Base-by-base conservation (phyloP, 2,113 vertebrate species). In the Lophotis ruficrista region DNA sequence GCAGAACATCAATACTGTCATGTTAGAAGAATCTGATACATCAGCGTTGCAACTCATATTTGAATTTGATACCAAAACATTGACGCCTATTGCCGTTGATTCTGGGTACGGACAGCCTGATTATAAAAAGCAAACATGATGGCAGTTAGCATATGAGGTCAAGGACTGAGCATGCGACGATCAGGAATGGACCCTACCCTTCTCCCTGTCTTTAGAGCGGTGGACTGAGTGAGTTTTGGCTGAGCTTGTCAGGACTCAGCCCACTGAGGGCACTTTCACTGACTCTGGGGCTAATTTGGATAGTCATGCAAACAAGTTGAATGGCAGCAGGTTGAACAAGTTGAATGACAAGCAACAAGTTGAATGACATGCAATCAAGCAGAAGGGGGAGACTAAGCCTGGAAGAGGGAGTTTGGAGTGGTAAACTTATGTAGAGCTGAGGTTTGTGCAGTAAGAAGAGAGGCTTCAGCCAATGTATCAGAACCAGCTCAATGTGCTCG, bases 21-120 rank as follows among this genome's bases (percentile, higher is more conserved):
- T 37, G 41, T 73, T 54, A 71, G n/a, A 62, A 83, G 19, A 78
- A 81, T 51, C 47, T 78, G 56, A 70, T 47, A 17, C 14, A 23
- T 83, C 21, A 57, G 12, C 0, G 0, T 31, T 77, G 24, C 47
- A 75, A 23, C 28, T 69, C 0, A 12, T 30, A 30, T 31, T 69
- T 18, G 0, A 38, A 64, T 80, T 70, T 54, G 28, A 30, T 75
- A 17, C 38, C 68, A 82, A 82, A 85, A 87, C 57, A 30, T 3
- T 75, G 61, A 25, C 20, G 33, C 16, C 19, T 66, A 11, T 25
- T 68, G 22, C 48, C 1, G 0, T 31, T 62, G n/a, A 8, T 0
- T 45, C 12, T 1, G 1, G 64, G 3, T 51, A 45, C 1, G 2
- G 27, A 22, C 31, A 93, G 7, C 17, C 30, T 68, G 9, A 24